Percentiles rank a stretch among this genome's conserved stretches.
Evolutionary conservation across 2,113 vertebrate genomes (phyloP).

Genomic region (Zosterops borbonicus): DNA sequence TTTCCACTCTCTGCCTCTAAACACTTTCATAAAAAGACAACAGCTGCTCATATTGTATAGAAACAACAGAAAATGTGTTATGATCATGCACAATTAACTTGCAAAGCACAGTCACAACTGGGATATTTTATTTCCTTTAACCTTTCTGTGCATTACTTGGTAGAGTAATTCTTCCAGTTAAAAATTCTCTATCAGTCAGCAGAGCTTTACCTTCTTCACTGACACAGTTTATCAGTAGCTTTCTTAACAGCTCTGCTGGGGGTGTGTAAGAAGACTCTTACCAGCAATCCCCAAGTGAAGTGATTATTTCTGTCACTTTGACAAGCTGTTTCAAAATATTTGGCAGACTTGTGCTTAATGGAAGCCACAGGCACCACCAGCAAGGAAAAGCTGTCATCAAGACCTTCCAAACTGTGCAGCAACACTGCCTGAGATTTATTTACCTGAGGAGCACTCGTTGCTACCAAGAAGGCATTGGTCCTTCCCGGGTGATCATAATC

Average conservation of each 20-base stretch:
- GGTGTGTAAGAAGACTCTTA: background rate
- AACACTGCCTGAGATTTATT: background rate
- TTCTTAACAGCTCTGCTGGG: background rate
- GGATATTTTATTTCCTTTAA: background rate
- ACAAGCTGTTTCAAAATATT: background rate
- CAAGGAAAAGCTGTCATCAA: background rate
- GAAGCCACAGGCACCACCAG: background rate
- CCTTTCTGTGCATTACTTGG: background rate
- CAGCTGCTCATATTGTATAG: background rate
- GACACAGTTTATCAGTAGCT: background rate
- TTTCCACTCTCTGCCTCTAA: background rate
- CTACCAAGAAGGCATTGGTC: conserved; percentile 97
- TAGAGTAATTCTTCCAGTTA: background rate
- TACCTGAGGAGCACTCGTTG: conserved; percentile 95
- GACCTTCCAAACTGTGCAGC: background rate
- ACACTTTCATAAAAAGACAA: background rate
- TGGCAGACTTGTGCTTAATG: background rate
- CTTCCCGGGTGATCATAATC: conserved; percentile 97
- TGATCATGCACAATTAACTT: background rate
- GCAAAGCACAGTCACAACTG: background rate
- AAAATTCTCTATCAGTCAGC: background rate
- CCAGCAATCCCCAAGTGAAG: background rate
- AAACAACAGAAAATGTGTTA: background rate
- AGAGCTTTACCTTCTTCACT: background rate
- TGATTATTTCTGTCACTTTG: background rate